A percentile compares a stretch with the other conserved stretches of the same genome.
Conservation (phyloP, 2,797 vertebrate species). For the Thunnus albacares region DNA sequence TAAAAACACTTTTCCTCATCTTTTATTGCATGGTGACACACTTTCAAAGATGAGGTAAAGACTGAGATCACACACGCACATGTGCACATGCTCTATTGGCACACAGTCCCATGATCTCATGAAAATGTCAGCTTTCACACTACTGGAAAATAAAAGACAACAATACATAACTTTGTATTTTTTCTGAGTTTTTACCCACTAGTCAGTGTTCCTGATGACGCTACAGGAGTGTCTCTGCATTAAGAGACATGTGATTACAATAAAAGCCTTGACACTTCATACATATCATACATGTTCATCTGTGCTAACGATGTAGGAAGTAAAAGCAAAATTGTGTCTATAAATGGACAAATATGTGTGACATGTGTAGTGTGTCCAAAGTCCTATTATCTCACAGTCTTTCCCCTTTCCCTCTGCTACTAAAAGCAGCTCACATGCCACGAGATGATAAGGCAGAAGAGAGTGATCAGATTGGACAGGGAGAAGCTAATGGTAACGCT, state of each 20-base stretch:
- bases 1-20: background rate
- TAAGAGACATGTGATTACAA: background rate
- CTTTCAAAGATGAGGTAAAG: slow-evolving; percentile 6
- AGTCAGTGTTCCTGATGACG: background rate
- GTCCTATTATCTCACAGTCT: background rate
- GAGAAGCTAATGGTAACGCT: slow-evolving; percentile 49
- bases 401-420: background rate
- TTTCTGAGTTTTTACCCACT: background rate
- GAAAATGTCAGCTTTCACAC: slow-evolving; percentile 1
- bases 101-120: slow-evolving; percentile 18
- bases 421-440: slow-evolving; percentile 27
- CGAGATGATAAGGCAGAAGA: background rate
- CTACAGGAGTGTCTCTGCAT: background rate
- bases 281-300: background rate
- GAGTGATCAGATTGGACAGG: slow-evolving; percentile 51
- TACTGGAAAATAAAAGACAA: background rate
- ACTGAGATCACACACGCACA: slow-evolving; percentile 8
- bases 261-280: slow-evolving; percentile 4
- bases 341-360: slow-evolving; percentile 10
- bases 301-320: background rate
- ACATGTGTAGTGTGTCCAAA: background rate
- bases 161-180: background rate
- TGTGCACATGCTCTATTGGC: background rate
- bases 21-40: background rate
- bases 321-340: slow-evolving; percentile 19